Evolutionary conservation across 2,113 vertebrate species (phyloP), one percentile per base, ranked within the genome.

Genomic region (Siphamia tubifer): DNA sequence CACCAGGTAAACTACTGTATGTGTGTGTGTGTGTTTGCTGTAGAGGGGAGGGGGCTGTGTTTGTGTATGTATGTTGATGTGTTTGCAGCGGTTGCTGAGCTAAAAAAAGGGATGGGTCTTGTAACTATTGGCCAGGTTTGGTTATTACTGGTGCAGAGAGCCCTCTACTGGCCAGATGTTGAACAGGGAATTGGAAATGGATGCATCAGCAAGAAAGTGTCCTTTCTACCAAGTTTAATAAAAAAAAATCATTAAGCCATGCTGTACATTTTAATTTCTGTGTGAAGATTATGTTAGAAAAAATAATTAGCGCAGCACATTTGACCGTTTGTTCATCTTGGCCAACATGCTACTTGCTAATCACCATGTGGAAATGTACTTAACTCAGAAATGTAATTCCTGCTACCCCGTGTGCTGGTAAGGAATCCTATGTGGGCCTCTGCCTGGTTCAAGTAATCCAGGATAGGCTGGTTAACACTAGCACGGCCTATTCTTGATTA

Each of bases 401-500:
- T 15, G 31, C 30, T 60, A 58, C 47, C 72, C 81, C 49, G 0
- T 43, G 51, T 54, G 74, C 35, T 25, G 24, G 16, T 20, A 13
- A 39, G 34, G 62, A 45, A 23, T 62, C 61, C 54, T 54, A 34
- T 13, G 12, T 43, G 52, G 87, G 93, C 90, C 64, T 81, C 83
- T 45, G 89, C 95, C 92, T 49, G 94, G 80, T 98, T 98, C 96
- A 98, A 98, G 96, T 98, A 97, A 97, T 98, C 96, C 96, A 98
- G 96, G 96, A 98, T 97, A 98, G 96, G 96, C 95, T 98, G 96
- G 94, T 92, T 83, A 90, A 88, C 90, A 32, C 84, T 83, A 83
- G 86, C 85, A 90, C 92, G 94, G 95, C 96, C 94, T 98, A 91
- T 96, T 96, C 96, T 98, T 30, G 95, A 96, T 95, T 96, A 96